phyloP scores from a whole-genome alignment of 1,140 invertebrate genomes.

The Rhizoglyphus robini region DNA sequence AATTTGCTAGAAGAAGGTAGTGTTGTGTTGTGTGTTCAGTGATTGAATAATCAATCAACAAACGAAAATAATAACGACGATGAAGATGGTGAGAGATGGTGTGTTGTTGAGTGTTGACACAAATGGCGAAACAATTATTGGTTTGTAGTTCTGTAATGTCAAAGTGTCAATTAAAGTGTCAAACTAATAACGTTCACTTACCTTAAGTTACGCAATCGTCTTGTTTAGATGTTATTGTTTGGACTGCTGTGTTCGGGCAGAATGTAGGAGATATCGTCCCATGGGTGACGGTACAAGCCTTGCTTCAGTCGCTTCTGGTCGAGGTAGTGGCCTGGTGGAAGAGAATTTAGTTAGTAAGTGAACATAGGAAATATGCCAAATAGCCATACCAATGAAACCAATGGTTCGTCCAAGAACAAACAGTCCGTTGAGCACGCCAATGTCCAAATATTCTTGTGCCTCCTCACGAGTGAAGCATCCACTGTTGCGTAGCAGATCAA shows the following conservation, averaged over 20 bases:
- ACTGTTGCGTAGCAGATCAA: conserved; percentile 83
- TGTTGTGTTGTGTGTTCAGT: no score
- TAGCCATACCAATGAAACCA: conserved; percentile 77
- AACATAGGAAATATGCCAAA: conserved; percentile 8
- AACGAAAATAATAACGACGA: no score
- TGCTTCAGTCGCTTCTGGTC: conserved; percentile 98
- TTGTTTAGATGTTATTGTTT: no score
- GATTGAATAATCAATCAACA: no score
- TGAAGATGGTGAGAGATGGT: no score
- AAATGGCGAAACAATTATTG: no score
- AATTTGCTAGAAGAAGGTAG: no score
- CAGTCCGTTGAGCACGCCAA: conserved; percentile 93
- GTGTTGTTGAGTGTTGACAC: no score
- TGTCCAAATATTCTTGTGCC: conserved; percentile 92
- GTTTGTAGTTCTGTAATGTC: no score
- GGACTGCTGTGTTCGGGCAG: conserved; percentile 43
- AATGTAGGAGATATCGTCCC: conserved; percentile 99
- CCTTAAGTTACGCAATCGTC: no score
- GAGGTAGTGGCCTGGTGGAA: conserved; percentile 68
- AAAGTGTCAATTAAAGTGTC: no score
- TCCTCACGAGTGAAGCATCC: conserved; percentile 91
- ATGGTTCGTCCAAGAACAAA: conserved; percentile 96
- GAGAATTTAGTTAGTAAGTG: background rate
- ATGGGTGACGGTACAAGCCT: conserved; percentile 96
- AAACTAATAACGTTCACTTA: no score